Conservation (phyloP, 2,888 invertebrate species). For the Harmothoe impar region DNA sequence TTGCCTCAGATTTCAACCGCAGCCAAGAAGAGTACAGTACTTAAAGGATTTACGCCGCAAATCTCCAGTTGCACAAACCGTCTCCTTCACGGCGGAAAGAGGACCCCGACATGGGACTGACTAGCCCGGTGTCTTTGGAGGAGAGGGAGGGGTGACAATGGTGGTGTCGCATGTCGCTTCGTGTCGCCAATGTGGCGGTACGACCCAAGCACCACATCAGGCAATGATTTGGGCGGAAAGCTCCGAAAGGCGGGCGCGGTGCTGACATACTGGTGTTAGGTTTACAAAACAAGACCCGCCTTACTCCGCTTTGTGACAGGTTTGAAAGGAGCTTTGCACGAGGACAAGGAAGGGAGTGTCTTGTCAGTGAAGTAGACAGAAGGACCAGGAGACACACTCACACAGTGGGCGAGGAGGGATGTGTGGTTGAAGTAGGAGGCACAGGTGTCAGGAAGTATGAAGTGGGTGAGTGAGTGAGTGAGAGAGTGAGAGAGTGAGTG, state of each 20-base stretch:
- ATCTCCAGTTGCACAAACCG: too few species aligned
- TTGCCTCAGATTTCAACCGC: neutral
- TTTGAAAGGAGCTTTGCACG: neutral
- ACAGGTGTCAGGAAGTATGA: too few species aligned
- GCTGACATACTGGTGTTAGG: slow-evolving; percentile 17
- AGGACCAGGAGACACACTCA: neutral
- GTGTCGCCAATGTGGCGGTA: neutral
- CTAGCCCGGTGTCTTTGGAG: neutral
- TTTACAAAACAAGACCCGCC: slow-evolving; percentile 4
- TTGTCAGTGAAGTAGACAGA: neutral
- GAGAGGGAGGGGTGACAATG: neutral
- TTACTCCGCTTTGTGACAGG: slow-evolving; percentile 3
- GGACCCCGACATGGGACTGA: neutral
- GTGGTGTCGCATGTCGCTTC: neutral
- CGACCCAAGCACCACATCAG: neutral
- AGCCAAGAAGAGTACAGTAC: neutral
- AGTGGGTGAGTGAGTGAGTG: too few species aligned
- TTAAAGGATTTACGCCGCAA: neutral
- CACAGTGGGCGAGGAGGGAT: neutral
- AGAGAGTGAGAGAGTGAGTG: neutral
- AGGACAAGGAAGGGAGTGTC: neutral
- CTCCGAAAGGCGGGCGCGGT: neutral
- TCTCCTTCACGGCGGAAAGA: neutral
- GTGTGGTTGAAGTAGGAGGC: neutral
- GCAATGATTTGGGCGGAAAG: neutral